These are phyloP conservation scores for Stenolophus ochropezus DNA, from an alignment of 2,888 invertebrate genomes.

Conservation along the genomic window DNA sequence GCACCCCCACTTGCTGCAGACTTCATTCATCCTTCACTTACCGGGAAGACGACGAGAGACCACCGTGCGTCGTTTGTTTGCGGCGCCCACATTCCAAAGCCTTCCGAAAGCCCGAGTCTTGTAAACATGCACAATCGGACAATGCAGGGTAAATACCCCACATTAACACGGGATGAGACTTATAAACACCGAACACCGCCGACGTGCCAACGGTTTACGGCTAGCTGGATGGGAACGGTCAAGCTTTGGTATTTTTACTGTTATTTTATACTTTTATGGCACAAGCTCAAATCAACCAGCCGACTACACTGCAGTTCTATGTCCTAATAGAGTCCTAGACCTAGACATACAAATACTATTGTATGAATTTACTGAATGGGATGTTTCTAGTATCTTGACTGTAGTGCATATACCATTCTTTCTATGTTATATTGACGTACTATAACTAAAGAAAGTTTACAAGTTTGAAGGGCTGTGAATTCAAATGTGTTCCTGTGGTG, in stretches of 20 bases:
- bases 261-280: neutral
- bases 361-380: neutral
- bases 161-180: conserved; percentile 3
- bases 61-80: conserved; percentile 47
- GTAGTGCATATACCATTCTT: neutral
- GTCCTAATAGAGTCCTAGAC: neutral
- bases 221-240: neutral
- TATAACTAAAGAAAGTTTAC: neutral
- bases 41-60: conserved; percentile 16
- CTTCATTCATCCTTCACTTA: conserved; percentile 28
- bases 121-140: conserved; percentile 40
- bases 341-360: neutral
- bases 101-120: conserved; percentile 38
- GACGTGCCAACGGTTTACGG: neutral
- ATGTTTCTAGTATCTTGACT: neutral
- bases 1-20: neutral
- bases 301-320: neutral
- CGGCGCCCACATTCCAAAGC: conserved; percentile 49
- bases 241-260: neutral
- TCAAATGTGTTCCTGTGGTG: neutral
- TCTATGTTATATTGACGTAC: neutral
- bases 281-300: neutral
- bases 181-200: no score
- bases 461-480: neutral
- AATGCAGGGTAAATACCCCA: conserved; percentile 47